Evolutionary conservation across 2,113 vertebrate species (phyloP).

Genomic region (Baryphthengus martii): DNA sequence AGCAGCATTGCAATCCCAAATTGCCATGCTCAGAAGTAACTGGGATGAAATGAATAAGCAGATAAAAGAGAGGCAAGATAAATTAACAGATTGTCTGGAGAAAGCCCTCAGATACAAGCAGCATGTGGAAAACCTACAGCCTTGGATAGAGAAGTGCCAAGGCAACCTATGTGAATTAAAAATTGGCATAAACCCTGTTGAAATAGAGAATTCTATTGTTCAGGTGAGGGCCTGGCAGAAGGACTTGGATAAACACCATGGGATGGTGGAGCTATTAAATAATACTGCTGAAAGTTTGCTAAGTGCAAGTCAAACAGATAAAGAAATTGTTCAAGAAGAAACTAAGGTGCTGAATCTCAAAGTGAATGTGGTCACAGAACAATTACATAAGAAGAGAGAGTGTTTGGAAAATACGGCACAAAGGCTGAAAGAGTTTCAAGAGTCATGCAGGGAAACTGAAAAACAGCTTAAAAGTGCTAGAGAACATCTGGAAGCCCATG

Average conservation of each 20-base stretch:
- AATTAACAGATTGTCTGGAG: constrained; percentile 80
- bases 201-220: constrained; percentile 79
- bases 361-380: constrained; percentile 80
- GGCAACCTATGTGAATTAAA: constrained; percentile 72
- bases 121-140: constrained; percentile 79
- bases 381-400: constrained; percentile 83
- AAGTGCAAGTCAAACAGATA: constrained; percentile 81
- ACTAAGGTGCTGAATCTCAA: constrained; percentile 75
- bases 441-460: constrained; percentile 81
- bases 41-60: constrained; percentile 90
- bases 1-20: constrained; percentile 84
- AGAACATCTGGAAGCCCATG: constrained; percentile 82
- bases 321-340: constrained; percentile 80
- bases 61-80: constrained; percentile 77
- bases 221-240: constrained; percentile 87
- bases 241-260: constrained; percentile 90
- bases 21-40: constrained; percentile 78
- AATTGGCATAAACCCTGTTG: constrained; percentile 75
- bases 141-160: constrained; percentile 88
- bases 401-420: constrained; percentile 84
- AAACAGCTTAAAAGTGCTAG: constrained; percentile 81
- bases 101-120: constrained; percentile 86
- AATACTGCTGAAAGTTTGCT: constrained; percentile 83
- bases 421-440: constrained; percentile 88
- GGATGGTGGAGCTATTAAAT: constrained; percentile 85